These are phyloP conservation scores for Chanos chanos DNA, from an alignment of 2,797 vertebrate species.

Conservation along the genomic window DNA sequence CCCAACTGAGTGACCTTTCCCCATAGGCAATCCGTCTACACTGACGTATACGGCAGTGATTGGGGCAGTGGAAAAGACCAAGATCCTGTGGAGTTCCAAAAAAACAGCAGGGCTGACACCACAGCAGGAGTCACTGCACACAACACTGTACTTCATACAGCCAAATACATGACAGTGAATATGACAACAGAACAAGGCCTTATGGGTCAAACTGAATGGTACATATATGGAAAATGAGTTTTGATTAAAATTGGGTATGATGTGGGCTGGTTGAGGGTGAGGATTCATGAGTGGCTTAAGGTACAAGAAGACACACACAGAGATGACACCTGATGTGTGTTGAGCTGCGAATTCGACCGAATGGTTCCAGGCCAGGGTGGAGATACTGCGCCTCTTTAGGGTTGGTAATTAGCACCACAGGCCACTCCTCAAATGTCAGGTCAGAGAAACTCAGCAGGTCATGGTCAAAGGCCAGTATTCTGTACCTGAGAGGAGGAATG, in stretches of 20 bases:
- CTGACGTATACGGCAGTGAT: conserved; percentile 80
- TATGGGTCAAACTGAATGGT: no score
- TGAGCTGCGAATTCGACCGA: conserved; percentile 79
- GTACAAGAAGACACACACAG: conserved; percentile 39
- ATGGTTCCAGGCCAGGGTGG: conserved; percentile 81
- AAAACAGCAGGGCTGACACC: neutral
- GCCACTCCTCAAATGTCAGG: conserved; percentile 87
- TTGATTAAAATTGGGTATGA: neutral
- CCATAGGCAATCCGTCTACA: conserved; percentile 77
- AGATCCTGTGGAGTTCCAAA: conserved; percentile 70
- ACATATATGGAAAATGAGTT: neutral
- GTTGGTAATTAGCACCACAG: conserved; percentile 91
- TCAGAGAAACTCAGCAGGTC: conserved; percentile 94
- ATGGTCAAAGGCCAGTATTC: conserved; percentile 90
- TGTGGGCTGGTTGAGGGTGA: neutral
- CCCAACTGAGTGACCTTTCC: conserved; percentile 73
- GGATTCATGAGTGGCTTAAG: neutral
- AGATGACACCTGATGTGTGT: conserved; percentile 90
- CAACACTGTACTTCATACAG: neutral
- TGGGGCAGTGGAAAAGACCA: conserved; percentile 86
- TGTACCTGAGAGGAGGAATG: conserved; percentile 71
- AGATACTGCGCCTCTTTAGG: conserved; percentile 91
- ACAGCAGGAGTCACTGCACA: neutral
- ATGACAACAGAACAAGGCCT: neutral
- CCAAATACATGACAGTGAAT: neutral